phyloP scores from a whole-genome alignment of 2,113 vertebrate species.

The Pardalotus punctatus region DNA sequence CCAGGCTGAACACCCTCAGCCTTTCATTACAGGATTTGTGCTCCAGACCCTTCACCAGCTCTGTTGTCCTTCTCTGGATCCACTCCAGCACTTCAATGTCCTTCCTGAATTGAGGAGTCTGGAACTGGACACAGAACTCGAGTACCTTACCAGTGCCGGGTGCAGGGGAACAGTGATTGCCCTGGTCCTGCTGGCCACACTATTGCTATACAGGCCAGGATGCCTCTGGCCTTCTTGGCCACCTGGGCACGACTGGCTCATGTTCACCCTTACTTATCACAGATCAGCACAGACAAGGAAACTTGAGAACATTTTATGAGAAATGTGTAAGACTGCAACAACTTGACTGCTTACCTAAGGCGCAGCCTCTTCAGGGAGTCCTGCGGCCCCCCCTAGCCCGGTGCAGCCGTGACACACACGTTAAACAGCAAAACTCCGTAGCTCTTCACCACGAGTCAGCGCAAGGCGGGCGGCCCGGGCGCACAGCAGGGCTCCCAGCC shows the following conservation, averaged over 20 bases:
- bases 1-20: not conserved
- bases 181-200: not conserved
- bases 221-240: not conserved
- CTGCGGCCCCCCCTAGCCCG: rapidly evolving
- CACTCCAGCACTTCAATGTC: not conserved
- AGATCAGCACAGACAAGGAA: rapidly evolving
- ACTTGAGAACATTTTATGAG: rapidly evolving
- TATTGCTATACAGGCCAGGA: not conserved
- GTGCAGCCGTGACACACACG: rapidly evolving
- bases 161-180: rapidly evolving
- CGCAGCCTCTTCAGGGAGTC: not conserved
- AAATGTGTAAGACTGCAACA: rapidly evolving
- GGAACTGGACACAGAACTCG: not conserved
- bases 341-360: not conserved
- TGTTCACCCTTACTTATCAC: rapidly evolving
- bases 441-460: rapidly evolving
- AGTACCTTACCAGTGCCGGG: not conserved
- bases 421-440: rapidly evolving
- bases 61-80: not conserved
- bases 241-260: not conserved
- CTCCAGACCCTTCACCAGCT: not conserved
- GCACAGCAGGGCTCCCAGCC: not conserved
- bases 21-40: rapidly evolving
- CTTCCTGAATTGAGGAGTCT: not conserved
- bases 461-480: rapidly evolving